phyloP scores from a whole-genome alignment of 2,888 invertebrate species.

The Latheticus oryzae region DNA sequence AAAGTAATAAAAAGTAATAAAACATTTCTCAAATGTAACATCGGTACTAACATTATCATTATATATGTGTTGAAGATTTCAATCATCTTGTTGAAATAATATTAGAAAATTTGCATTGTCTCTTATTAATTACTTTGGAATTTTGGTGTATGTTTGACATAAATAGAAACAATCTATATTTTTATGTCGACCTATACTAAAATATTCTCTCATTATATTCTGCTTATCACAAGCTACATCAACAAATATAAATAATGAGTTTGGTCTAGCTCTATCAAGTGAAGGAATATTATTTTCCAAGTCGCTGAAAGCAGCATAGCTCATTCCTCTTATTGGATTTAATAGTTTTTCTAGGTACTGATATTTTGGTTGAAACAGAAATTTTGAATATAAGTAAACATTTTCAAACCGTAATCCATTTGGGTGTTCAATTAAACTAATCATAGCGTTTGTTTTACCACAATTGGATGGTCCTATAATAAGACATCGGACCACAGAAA shows the following conservation, averaged over 20 bases:
- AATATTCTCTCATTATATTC: slow-evolving; percentile 52
- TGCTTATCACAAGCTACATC: slow-evolving; percentile 57
- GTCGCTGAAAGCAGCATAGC: slow-evolving; percentile 42
- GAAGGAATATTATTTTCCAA: slow-evolving; percentile 41
- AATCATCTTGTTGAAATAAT: slow-evolving; percentile 56
- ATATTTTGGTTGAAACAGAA: slow-evolving; percentile 25
- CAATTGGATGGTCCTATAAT: slow-evolving; percentile 26
- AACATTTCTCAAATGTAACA: slow-evolving; percentile 48
- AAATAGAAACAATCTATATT: slow-evolving; percentile 57
- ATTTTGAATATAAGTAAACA: slow-evolving; percentile 24
- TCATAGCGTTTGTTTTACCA: slow-evolving; percentile 21
- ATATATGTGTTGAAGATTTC: slow-evolving; percentile 56
- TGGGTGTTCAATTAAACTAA: slow-evolving; percentile 11
- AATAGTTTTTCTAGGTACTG: slow-evolving; percentile 8
- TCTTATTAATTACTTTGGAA: slow-evolving; percentile 57
- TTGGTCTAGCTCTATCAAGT: slow-evolving; percentile 46
- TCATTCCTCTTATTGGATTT: slow-evolving; percentile 43
- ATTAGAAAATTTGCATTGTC: slow-evolving; percentile 59
- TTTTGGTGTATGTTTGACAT: slow-evolving; percentile 55
- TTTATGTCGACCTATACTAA: slow-evolving; percentile 55
- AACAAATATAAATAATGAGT: slow-evolving; percentile 59
- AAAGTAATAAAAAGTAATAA: too few species aligned
- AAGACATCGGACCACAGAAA: slow-evolving; percentile 16
- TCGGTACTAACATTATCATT: slow-evolving; percentile 50
- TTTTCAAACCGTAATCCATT: slow-evolving; percentile 18